phyloP scores from a whole-genome alignment of 2,888 invertebrate species.

The Conchocele bisecta region DNA sequence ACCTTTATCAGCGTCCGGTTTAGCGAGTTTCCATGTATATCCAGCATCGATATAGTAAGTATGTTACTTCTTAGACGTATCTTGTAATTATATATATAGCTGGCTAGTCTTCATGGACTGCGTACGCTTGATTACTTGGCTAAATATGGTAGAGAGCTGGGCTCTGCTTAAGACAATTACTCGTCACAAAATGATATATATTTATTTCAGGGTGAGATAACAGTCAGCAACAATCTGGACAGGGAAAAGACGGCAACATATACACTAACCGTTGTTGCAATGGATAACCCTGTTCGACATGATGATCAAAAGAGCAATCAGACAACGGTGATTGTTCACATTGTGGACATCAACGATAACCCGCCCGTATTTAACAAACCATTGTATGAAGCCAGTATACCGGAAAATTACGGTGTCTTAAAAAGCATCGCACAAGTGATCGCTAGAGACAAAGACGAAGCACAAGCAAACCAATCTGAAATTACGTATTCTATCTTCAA shows the following conservation, averaged over 20 bases:
- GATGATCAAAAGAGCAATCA: constrained; percentile 15
- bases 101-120: no score
- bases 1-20: no score
- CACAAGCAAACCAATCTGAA: constrained; percentile 19
- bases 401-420: constrained; percentile 18
- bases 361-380: constrained; percentile 24
- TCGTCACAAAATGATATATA: no score
- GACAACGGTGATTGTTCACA: constrained; percentile 5
- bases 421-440: not conserved
- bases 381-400: not conserved
- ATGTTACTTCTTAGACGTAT: no score
- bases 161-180: no score
- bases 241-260: constrained; percentile 23
- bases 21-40: no score
- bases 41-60: no score
- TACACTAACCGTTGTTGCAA: constrained; percentile 24
- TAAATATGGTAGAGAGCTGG: no score
- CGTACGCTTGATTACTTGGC: no score
- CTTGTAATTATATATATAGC: no score
- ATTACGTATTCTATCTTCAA: not conserved
- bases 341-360: constrained; percentile 50
- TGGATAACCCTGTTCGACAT: constrained; percentile 23
- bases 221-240: constrained; percentile 17
- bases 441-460: constrained; percentile 35
- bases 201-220: constrained; percentile 34